Percentiles rank a stretch among this genome's conserved stretches.
Conservation (phyloP, 2,888 invertebrate species). For the Sesia apiformis region DNA sequence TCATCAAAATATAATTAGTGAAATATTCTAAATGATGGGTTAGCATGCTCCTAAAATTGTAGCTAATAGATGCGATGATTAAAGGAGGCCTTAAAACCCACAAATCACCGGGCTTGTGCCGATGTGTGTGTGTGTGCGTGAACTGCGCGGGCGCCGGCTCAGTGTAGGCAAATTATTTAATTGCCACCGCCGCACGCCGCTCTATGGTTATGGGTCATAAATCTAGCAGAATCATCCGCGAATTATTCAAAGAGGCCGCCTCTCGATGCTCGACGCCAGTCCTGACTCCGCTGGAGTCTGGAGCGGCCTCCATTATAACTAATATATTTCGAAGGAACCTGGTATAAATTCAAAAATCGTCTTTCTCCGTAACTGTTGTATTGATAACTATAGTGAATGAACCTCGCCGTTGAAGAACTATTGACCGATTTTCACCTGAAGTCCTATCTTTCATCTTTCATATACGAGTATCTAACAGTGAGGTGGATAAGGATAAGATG, state of each 20-base stretch:
- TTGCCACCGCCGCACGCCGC: constrained; percentile 39
- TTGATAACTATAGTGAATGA: neutral
- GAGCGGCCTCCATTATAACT: neutral
- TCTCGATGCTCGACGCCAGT: constrained; percentile 8
- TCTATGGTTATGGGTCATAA: constrained; percentile 65
- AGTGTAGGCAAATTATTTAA: constrained; percentile 67
- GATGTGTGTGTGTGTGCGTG: neutral
- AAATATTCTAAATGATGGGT: constrained; percentile 6
- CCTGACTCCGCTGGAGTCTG: constrained; percentile 4
- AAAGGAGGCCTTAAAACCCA: neutral
- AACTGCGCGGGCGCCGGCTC: constrained; percentile 14
- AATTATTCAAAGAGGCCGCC: constrained; percentile 67
- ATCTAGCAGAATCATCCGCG: constrained; percentile 57
- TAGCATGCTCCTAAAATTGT: constrained; percentile 3
- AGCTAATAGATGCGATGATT: constrained; percentile 5
- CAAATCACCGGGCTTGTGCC: constrained; percentile 2
- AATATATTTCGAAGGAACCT: too few relatives aligned
- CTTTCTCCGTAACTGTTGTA: neutral
- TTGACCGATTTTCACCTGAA: too few relatives aligned
- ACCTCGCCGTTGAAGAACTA: too few relatives aligned
- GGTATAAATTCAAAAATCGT: too few relatives aligned
- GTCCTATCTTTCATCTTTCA: too few relatives aligned
- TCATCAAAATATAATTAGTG: neutral
- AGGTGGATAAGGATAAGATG: too few relatives aligned
- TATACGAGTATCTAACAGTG: too few relatives aligned